Evolutionary conservation across 2,797 vertebrate genomes (phyloP), one percentile per base, ranked within the genome.

Genomic region (Pseudomugil gertrudae): DNA sequence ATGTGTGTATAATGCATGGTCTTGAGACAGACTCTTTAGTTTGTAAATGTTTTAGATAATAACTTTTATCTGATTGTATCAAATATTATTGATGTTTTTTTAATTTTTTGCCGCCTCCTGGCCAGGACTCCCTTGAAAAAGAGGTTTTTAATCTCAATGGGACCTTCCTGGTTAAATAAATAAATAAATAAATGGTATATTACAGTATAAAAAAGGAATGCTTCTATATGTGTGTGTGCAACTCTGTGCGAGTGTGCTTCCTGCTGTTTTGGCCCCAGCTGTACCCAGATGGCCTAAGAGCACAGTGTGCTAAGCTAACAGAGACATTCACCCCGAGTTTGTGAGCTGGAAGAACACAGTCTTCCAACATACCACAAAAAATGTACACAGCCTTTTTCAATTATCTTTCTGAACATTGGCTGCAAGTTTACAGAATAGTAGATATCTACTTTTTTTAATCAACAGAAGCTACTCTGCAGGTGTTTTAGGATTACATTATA

Each of bases 231-330:
- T 72, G 72, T 78, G 79, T 79, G 79, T 79, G 80, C 67, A 65
- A 82, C n/a, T 83, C 57, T 79, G 79, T 75, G 78, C 40, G 63
- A 62, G 72, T 79, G 76, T 72, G 80, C 85, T 81, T 87, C 83
- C 78, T 87, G 87, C 64, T 80, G 43, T 71, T 84, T 80, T 71
- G 74, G 74, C 63, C 66, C 80, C 87, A 89, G 84, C 86, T 89
- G 82, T 84, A 87, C 80, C 80, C 83, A 85, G 80, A 87, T 86
- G 81, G 81, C 85, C 79, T 69, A 64, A 84, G 79, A 87, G 76
- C 79, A 87, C 72, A 75, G 68, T 53, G 79, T 66, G 82, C 87
- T 83, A 83, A 83, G 81, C 80, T 85, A 86, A 90, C 83, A 74
- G 83, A 83, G 74, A 82, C 35, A 59, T 84, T 80, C 79, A 72